These are phyloP conservation scores for Amphimallon solstitiale DNA, from an alignment of 2,888 invertebrate genomes.

Conservation along the genomic window DNA sequence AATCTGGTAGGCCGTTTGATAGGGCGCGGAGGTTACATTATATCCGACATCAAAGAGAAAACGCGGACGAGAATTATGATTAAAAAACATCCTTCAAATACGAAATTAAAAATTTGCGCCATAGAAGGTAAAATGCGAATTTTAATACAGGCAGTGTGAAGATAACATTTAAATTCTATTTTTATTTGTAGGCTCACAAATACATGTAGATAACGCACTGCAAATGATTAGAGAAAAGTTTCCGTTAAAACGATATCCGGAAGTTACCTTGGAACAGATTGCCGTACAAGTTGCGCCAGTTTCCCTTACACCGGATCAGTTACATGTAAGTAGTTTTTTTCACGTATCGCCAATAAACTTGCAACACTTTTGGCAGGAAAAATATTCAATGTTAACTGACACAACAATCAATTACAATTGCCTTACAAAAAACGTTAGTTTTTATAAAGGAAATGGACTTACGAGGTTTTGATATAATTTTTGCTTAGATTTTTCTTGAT, in stretches of 20 bases:
- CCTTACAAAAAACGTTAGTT: no score
- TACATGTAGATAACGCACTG: slow-evolving; percentile 83
- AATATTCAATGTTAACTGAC: no score
- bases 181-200: slow-evolving; percentile 70
- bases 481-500: no score
- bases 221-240: slow-evolving; percentile 87
- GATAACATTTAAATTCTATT: background rate
- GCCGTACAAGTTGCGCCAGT: slow-evolving; percentile 59
- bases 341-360: no score
- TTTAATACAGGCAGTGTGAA: background rate
- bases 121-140: slow-evolving; percentile 74
- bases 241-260: slow-evolving; percentile 82
- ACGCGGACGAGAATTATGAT: slow-evolving; percentile 83
- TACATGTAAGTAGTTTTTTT: slow-evolving; percentile 56
- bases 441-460: no score
- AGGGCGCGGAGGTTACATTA: slow-evolving; percentile 83
- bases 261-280: slow-evolving; percentile 76
- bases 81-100: slow-evolving; percentile 78
- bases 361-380: no score
- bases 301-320: slow-evolving; percentile 56
- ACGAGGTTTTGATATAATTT: no score
- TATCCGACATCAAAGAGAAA: slow-evolving; percentile 82
- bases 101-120: slow-evolving; percentile 83
- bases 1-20: slow-evolving; percentile 86
- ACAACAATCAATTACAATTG: no score